Evolutionary conservation across 2,888 invertebrate species (phyloP).

Genomic region (Megamerina dolium): DNA sequence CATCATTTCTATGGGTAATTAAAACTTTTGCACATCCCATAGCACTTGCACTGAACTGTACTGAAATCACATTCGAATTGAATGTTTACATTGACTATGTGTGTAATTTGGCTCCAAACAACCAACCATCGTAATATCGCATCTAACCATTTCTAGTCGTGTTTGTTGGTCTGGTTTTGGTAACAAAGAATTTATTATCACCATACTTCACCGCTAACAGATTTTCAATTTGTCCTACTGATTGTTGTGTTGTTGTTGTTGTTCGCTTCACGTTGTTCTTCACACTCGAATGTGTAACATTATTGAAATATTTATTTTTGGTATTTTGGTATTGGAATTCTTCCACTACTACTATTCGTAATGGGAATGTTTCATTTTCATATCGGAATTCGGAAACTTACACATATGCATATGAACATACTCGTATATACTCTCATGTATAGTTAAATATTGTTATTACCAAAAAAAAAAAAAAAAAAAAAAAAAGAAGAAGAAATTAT

Average conservation of each 20-base stretch:
- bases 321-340: conserved; percentile 11
- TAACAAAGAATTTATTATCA: conserved; percentile 33
- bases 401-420: too few relatives aligned
- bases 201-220: conserved; percentile 21
- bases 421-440: too few relatives aligned
- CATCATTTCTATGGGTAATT: conserved; percentile 45
- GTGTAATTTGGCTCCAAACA: too few relatives aligned
- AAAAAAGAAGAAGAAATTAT: too few relatives aligned
- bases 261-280: conserved; percentile 2
- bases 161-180: not conserved
- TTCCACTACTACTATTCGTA: too few relatives aligned
- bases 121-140: too few relatives aligned
- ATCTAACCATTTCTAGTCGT: too few relatives aligned
- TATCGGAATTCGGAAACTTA: too few relatives aligned
- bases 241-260: not conserved
- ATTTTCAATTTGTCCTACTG: conserved; percentile 18
- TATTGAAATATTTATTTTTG: conserved; percentile 28
- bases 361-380: too few relatives aligned
- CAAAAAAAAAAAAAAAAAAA: too few relatives aligned
- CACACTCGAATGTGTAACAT: conserved; percentile 27
- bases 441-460: too few relatives aligned
- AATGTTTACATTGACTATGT: not conserved
- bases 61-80: not conserved
- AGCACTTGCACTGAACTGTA: conserved; percentile 11
- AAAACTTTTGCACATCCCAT: conserved; percentile 40